Conservation (phyloP, 2,888 invertebrate genomes). For the Sinohyriopsis cumingii region DNA sequence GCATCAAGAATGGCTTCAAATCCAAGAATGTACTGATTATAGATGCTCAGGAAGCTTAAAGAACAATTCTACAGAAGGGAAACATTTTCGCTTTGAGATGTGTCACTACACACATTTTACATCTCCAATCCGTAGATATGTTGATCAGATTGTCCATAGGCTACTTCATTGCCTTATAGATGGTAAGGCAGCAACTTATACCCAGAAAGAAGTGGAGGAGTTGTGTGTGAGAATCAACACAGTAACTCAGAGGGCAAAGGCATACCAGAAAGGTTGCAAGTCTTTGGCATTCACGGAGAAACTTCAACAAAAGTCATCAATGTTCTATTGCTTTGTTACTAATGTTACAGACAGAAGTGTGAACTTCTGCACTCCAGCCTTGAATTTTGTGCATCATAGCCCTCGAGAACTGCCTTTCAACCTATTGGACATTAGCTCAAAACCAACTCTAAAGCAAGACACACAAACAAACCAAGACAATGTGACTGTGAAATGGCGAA, state of each 20-base stretch:
- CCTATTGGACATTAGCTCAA: constrained; percentile 15
- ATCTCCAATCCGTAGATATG: constrained; percentile 29
- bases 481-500: constrained; percentile 8
- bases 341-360: constrained; percentile 21
- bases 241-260: constrained; percentile 22
- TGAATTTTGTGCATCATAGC: constrained; percentile 11
- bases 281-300: constrained; percentile 18
- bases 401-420: constrained; percentile 29
- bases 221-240: constrained; percentile 27
- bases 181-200: constrained; percentile 15
- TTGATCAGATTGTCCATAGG: constrained; percentile 28
- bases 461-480: not conserved
- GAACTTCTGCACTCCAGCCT: constrained; percentile 23
- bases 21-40: constrained; percentile 22
- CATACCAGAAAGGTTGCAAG: constrained; percentile 26
- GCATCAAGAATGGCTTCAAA: constrained; percentile 20
- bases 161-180: constrained; percentile 31
- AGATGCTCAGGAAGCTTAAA: constrained; percentile 10
- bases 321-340: constrained; percentile 21
- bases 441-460: constrained; percentile 13
- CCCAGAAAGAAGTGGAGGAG: constrained; percentile 17
- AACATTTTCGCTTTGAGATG: constrained; percentile 34
- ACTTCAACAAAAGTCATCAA: constrained; percentile 20
- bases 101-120: constrained; percentile 25
- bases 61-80: constrained; percentile 1